Base-by-base conservation (phyloP, 2,888 invertebrate genomes). In the Achlya flavicornis region DNA sequence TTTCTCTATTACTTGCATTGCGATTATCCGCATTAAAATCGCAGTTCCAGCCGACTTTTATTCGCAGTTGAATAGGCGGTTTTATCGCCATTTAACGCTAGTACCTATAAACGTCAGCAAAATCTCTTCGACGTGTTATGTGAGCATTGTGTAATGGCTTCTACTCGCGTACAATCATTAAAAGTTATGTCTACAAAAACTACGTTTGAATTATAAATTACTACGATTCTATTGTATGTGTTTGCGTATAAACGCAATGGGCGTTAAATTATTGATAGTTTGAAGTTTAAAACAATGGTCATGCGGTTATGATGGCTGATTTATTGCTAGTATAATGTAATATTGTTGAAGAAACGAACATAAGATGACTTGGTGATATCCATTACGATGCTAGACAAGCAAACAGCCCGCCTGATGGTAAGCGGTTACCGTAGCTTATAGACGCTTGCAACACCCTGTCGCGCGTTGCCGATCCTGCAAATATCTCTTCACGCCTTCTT, bases 41-140 rank as follows among this genome's bases (percentile, higher is more conserved):
- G 41, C 41, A 41, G 38, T 3, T 12, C 10, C 10, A 4, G 7
- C 1, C 10, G 14, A 14, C 3, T 41, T 16, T 4, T 16, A 16
- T 26, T 61, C 16, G 41, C 57, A 14, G 60, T 38, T 69, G 74
- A 71, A 74, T 70, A 61, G 64, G 19, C 43, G 38, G 66, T 70
- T 61, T 67, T 69, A 74, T 48, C 53, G 62, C 63, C 65, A 70
- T 26, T 68, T 73, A 68, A 65, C 64, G 67, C 65, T 71, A 64
- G 61, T 64, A 58, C 65, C 66, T 64, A 69, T 70, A 71, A 72
- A 63, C 71, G 63, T 57, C 63, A 73, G 74, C 73, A 72, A 74
- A 72, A 72, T 76, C 72, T 73, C 67, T 86, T 87, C 87, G 86
- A 84, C 78, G 82, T 85, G 72, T 87, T 88, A 86, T 85, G 86